Percentiles rank a stretch among this genome's conserved stretches.
phyloP scores from a whole-genome alignment of 2,797 vertebrate species.

The Enteromius thamalakanensis region DNA sequence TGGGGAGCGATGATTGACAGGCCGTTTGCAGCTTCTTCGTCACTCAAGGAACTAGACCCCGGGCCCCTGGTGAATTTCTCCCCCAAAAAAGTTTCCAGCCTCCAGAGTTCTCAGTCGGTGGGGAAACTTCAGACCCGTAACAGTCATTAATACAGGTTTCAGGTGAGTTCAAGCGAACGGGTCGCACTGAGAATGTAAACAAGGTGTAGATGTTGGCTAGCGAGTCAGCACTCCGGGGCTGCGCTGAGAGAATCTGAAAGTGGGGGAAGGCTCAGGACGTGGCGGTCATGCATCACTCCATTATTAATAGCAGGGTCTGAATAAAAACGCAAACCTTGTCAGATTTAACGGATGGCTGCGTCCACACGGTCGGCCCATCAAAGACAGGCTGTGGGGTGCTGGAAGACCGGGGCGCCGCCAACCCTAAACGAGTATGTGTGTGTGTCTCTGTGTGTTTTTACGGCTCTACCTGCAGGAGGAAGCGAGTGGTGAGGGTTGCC shows the following conservation, averaged over 20 bases:
- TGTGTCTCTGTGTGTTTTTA: constrained; percentile 28
- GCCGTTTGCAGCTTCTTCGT: constrained; percentile 55
- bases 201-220: constrained; percentile 32
- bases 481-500: background rate
- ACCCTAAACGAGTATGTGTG: constrained; percentile 12
- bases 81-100: constrained; percentile 44
- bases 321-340: constrained; percentile 95
- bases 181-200: constrained; percentile 28
- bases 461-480: constrained; percentile 28
- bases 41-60: constrained; percentile 53
- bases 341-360: constrained; percentile 88
- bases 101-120: constrained; percentile 10
- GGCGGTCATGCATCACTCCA: constrained; percentile 86
- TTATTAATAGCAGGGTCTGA: constrained; percentile 95
- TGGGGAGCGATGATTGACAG: constrained; percentile 61
- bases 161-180: constrained; percentile 19
- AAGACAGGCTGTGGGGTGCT: constrained; percentile 40
- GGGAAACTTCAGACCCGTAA: constrained; percentile 40
- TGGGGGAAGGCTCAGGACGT: constrained; percentile 70
- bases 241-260: constrained; percentile 40
- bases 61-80: constrained; percentile 50
- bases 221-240: constrained; percentile 25
- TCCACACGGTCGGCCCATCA: constrained; percentile 75
- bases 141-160: constrained; percentile 14
- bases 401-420: constrained; percentile 4